phyloP scores from a whole-genome alignment of 1,140 invertebrate species.

The Dendrolimus punctatus region DNA sequence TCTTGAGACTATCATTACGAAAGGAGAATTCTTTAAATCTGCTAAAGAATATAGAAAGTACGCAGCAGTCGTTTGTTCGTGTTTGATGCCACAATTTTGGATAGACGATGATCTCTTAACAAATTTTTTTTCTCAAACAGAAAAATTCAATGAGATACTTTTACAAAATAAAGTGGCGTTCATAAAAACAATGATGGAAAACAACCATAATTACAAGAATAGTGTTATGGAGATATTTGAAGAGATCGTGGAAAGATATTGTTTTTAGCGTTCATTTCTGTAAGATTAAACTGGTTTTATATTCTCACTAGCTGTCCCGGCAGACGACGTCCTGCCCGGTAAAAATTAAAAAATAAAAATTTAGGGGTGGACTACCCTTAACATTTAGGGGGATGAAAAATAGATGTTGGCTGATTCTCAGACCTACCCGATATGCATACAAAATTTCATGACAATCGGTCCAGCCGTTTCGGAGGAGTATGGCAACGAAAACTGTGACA shows the following conservation, averaged over 20 bases:
- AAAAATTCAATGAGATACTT: constrained; percentile 41
- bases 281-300: neutral
- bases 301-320: too few relatives aligned
- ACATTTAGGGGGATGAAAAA: too few relatives aligned
- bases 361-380: too few relatives aligned
- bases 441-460: too few relatives aligned
- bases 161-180: constrained; percentile 42
- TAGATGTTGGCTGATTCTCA: too few relatives aligned
- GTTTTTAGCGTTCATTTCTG: constrained; percentile 5
- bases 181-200: constrained; percentile 44
- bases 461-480: too few relatives aligned
- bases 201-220: constrained; percentile 31
- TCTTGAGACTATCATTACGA: constrained; percentile 46
- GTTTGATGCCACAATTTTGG: constrained; percentile 49
- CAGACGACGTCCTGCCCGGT: too few relatives aligned
- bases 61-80: constrained; percentile 41
- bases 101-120: constrained; percentile 43
- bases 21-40: constrained; percentile 51
- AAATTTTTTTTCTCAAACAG: constrained; percentile 34
- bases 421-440: too few relatives aligned
- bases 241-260: constrained; percentile 49
- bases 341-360: too few relatives aligned
- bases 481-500: too few relatives aligned
- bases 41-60: constrained; percentile 47
- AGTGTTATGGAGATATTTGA: constrained; percentile 49